Percentiles rank a stretch among this genome's conserved stretches.
Evolutionary conservation across 2,113 vertebrate species (phyloP).

Genomic region (Pica pica): DNA sequence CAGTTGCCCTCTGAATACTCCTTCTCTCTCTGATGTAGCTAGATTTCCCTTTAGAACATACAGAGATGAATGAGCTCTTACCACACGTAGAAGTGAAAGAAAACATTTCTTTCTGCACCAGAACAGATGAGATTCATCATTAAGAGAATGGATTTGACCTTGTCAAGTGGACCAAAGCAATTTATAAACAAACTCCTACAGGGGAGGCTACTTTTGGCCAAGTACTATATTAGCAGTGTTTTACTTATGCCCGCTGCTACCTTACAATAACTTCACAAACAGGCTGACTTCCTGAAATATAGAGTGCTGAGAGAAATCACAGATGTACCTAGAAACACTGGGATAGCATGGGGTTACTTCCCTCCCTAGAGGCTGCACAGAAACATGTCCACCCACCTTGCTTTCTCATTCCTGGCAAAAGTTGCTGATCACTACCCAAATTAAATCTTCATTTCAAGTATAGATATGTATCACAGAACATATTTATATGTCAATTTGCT

Average conservation of each 20-base stretch:
- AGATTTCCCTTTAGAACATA: constrained; percentile 77
- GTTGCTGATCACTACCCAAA: neutral
- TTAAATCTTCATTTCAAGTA: neutral
- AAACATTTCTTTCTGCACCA: constrained; percentile 81
- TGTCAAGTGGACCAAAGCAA: constrained; percentile 89
- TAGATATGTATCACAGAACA: neutral
- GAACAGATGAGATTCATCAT: constrained; percentile 94
- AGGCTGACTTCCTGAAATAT: constrained; percentile 61
- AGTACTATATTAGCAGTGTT: constrained; percentile 63
- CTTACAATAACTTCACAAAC: constrained; percentile 64
- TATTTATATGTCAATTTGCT: neutral
- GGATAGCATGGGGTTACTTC: constrained; percentile 24
- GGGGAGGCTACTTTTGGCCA: constrained; percentile 70
- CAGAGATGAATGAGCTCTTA: constrained; percentile 86
- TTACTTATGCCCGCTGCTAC: constrained; percentile 48
- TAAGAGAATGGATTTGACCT: constrained; percentile 97
- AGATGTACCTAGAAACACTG: constrained; percentile 27
- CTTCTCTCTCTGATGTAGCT: constrained; percentile 79
- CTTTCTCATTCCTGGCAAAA: neutral
- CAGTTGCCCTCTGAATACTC: constrained; percentile 80
- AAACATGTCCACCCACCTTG: neutral
- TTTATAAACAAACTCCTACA: constrained; percentile 87
- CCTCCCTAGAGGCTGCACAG: neutral
- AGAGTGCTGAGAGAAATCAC: constrained; percentile 56
- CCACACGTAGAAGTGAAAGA: constrained; percentile 83